Percentiles rank a stretch among this genome's conserved stretches.
phyloP scores from a whole-genome alignment of 1,140 invertebrate species.

The Anastatus disparis region DNA sequence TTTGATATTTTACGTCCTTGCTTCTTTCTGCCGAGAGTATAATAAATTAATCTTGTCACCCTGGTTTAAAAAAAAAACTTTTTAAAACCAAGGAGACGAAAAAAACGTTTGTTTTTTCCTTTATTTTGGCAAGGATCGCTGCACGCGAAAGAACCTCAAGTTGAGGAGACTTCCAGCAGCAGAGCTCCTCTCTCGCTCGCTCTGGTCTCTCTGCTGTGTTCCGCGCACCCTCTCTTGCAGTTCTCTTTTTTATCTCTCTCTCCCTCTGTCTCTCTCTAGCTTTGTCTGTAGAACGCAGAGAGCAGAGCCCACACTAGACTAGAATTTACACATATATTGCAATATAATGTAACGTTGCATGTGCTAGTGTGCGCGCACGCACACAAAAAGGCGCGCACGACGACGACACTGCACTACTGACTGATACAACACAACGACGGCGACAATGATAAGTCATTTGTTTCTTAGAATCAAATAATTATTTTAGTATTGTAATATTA shows the following conservation, averaged over 20 bases:
- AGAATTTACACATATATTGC: background rate
- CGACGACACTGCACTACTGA: background rate
- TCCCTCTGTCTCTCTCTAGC: conserved; percentile 3
- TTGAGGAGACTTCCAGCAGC: conserved; percentile 53
- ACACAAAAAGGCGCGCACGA: background rate
- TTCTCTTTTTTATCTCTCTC: background rate
- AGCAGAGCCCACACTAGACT: too few relatives aligned
- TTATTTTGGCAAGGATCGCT: conserved; percentile 7
- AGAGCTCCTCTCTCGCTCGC: conserved; percentile 48
- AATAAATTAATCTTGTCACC: too few relatives aligned
- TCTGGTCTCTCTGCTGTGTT: conserved; percentile 39
- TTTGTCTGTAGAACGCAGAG: too few relatives aligned
- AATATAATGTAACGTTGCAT: background rate
- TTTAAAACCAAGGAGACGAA: too few relatives aligned
- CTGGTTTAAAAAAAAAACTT: too few relatives aligned
- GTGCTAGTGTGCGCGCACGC: background rate
- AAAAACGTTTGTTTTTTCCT: too few relatives aligned
- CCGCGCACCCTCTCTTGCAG: background rate
- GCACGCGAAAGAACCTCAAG: conserved; percentile 52
- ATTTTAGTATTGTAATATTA: conserved; percentile 1
- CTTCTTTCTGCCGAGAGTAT: too few relatives aligned
- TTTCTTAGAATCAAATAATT: too few relatives aligned
- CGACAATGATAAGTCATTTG: too few relatives aligned
- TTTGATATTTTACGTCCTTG: too few relatives aligned
- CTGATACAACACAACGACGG: background rate